Percentiles rank a stretch among this genome's conserved stretches.
These are phyloP conservation scores for Trimorus sp. DNA, from an alignment of 2,888 invertebrate species.

Conservation along the genomic window DNA sequence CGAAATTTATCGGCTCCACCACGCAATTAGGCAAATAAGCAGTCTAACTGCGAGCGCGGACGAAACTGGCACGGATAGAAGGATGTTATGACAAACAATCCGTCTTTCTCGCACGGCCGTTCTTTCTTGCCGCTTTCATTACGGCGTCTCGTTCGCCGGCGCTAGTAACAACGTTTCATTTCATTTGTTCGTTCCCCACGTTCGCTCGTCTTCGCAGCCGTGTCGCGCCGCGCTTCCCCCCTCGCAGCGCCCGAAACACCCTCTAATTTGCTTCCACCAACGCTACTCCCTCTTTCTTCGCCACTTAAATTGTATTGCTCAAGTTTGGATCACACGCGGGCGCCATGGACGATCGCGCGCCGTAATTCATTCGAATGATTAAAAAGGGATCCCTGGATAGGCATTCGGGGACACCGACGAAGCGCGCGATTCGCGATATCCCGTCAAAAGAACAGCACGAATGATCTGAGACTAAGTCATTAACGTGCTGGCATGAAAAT, in stretches of 20 bases:
- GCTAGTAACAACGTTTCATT: slow-evolving; percentile 79
- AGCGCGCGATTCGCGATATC: not conserved
- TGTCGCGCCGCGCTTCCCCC: slow-evolving; percentile 21
- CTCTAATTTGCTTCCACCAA: slow-evolving; percentile 79
- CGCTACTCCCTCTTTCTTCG: slow-evolving; percentile 70
- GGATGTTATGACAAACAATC: slow-evolving; percentile 80
- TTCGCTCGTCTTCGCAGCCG: slow-evolving; percentile 66
- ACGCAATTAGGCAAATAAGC: slow-evolving; percentile 81
- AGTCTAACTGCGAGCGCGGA: slow-evolving; percentile 75
- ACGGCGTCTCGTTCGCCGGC: slow-evolving; percentile 67
- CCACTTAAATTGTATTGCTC: slow-evolving; percentile 62
- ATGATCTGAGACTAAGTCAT: slow-evolving; percentile 50
- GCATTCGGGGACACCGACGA: not conserved
- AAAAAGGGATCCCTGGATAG: slow-evolving; percentile 42
- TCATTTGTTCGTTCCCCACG: slow-evolving; percentile 79
- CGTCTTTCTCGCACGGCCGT: slow-evolving; percentile 72
- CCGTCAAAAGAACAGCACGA: slow-evolving; percentile 45
- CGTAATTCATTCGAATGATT: slow-evolving; percentile 61
- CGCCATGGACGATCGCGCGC: slow-evolving; percentile 58
- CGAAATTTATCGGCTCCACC: slow-evolving; percentile 77
- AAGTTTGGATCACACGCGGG: slow-evolving; percentile 66
- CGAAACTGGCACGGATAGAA: slow-evolving; percentile 73
- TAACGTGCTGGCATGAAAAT: slow-evolving; percentile 56
- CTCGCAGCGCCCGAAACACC: slow-evolving; percentile 74
- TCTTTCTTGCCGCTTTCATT: slow-evolving; percentile 26